Evolutionary conservation across 2,888 invertebrate genomes (phyloP).

Genomic region (Cryptus armator): DNA sequence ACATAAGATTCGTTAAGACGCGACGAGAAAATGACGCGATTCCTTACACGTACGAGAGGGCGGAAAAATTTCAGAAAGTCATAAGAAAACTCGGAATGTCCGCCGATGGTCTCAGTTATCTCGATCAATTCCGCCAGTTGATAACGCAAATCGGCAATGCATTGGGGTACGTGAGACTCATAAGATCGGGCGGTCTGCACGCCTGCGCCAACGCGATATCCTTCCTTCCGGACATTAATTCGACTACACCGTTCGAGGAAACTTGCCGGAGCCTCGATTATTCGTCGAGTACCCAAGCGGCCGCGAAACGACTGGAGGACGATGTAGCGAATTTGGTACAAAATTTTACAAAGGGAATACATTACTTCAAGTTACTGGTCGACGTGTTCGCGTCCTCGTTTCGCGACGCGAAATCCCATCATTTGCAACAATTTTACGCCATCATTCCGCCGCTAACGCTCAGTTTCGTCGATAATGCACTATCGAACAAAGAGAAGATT

Average conservation of each 20-base stretch:
- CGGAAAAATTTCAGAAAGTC: slow-evolving; percentile 96
- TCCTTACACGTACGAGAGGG: slow-evolving; percentile 94
- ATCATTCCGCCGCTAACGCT: slow-evolving; percentile 97
- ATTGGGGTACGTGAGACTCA: slow-evolving; percentile 97
- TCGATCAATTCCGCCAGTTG: slow-evolving; percentile 96
- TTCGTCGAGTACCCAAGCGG: slow-evolving; percentile 87
- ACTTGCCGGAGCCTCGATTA: slow-evolving; percentile 88
- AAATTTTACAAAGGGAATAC: slow-evolving; percentile 95
- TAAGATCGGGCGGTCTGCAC: slow-evolving; percentile 96
- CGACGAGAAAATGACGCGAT: slow-evolving; percentile 90
- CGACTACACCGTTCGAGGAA: slow-evolving; percentile 88
- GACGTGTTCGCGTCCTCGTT: slow-evolving; percentile 97
- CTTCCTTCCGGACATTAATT: slow-evolving; percentile 93
- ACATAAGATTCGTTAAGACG: slow-evolving; percentile 90
- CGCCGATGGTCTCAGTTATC: slow-evolving; percentile 93
- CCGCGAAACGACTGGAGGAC: slow-evolving; percentile 91
- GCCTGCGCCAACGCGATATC: slow-evolving; percentile 96
- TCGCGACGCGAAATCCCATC: slow-evolving; percentile 92
- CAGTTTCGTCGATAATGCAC: slow-evolving; percentile 97
- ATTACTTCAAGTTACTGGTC: slow-evolving; percentile 95
- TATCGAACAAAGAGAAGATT: slow-evolving; percentile 96
- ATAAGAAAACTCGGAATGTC: slow-evolving; percentile 95
- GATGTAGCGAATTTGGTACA: slow-evolving; percentile 92
- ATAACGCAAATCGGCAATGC: slow-evolving; percentile 98
- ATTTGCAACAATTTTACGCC: slow-evolving; percentile 96